Percentiles rank a stretch among this genome's conserved stretches.
Conservation (phyloP, 2,113 vertebrate genomes). For the Turnix velox region DNA sequence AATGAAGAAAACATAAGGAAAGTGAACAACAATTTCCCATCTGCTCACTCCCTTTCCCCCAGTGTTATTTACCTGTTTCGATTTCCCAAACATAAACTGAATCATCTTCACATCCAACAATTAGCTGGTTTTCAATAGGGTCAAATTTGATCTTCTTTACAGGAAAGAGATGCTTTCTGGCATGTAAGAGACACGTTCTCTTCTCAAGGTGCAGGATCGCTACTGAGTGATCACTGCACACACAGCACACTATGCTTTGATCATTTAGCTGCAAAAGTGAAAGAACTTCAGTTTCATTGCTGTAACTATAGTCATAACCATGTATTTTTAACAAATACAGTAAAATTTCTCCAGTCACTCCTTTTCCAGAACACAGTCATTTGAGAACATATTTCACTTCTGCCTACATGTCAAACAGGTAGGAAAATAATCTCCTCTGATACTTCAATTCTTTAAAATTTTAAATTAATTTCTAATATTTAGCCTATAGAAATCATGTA, state of each 20-base stretch:
- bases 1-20: background rate
- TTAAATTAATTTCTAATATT: background rate
- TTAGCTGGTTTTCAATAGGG: slow-evolving; percentile 70
- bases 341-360: background rate
- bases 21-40: background rate
- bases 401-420: background rate
- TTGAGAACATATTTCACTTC: background rate
- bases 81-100: slow-evolving; percentile 80
- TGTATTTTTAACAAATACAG: background rate
- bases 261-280: slow-evolving; percentile 56
- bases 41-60: too few species aligned
- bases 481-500: background rate
- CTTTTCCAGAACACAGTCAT: background rate
- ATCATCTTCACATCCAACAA: slow-evolving; percentile 76
- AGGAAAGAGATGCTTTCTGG: slow-evolving; percentile 77
- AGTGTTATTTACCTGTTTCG: slow-evolving; percentile 76
- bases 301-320: background rate
- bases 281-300: background rate
- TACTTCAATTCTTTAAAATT: background rate
- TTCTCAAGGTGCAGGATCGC: slow-evolving; percentile 73
- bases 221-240: slow-evolving; percentile 75
- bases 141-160: slow-evolving; percentile 74
- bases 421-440: background rate
- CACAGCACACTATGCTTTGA: slow-evolving; percentile 66
- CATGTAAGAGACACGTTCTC: slow-evolving; percentile 64